These are phyloP conservation scores for Ectropis grisescens DNA, from an alignment of 1,140 invertebrate genomes.

Conservation along the genomic window DNA sequence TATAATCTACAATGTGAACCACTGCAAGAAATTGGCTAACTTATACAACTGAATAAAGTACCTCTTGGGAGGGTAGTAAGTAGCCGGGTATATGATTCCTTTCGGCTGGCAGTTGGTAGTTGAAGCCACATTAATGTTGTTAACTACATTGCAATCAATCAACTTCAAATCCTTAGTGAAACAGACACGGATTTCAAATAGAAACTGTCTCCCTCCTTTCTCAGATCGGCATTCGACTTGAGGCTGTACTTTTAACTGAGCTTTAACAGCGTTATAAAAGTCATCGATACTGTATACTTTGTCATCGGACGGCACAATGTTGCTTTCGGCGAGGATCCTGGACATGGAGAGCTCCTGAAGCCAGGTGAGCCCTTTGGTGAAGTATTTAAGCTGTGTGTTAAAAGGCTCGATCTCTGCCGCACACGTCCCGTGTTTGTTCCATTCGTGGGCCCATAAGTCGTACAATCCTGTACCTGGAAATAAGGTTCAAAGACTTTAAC, in stretches of 20 bases:
- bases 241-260: constrained; percentile 71
- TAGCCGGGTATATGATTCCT: constrained; percentile 71
- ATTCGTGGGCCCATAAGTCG: constrained; percentile 86
- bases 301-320: constrained; percentile 73
- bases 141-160: constrained; percentile 71
- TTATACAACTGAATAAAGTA: constrained; percentile 67
- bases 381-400: constrained; percentile 81
- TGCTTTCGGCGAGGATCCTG: constrained; percentile 68
- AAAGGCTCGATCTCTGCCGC: constrained; percentile 74
- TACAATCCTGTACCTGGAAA: constrained; percentile 67
- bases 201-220: constrained; percentile 70
- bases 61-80: constrained; percentile 39
- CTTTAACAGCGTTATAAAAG: constrained; percentile 73
- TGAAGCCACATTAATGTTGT: too few species aligned
- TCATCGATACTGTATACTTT: constrained; percentile 69
- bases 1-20: constrained; percentile 68
- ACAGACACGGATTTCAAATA: constrained; percentile 78
- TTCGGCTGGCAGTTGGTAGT: constrained; percentile 72
- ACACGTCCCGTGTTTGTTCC: constrained; percentile 89
- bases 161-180: constrained; percentile 74
- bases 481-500: too few species aligned
- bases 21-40: constrained; percentile 67
- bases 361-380: constrained; percentile 76
- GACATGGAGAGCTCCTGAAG: constrained; percentile 75
- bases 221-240: constrained; percentile 74